phyloP scores from a whole-genome alignment of 2,888 invertebrate genomes.

The Cremastinae sp. region DNA sequence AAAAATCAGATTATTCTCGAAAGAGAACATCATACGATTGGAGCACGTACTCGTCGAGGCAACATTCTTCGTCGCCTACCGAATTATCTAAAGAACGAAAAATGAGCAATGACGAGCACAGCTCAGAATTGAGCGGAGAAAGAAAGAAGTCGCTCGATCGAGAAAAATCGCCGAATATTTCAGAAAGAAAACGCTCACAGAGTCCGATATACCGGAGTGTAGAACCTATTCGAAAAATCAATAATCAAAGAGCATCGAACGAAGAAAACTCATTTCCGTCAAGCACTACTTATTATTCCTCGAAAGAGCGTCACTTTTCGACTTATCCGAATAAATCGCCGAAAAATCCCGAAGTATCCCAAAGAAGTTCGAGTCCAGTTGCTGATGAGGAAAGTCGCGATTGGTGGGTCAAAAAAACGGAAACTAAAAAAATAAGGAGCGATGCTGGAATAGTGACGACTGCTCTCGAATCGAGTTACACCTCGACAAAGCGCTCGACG shows the following conservation, averaged over 20 bases:
- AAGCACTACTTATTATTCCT: conserved; percentile 13
- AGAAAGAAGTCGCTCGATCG: conserved; percentile 3
- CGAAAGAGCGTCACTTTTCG: no score
- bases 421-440: neutral
- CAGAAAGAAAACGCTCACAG: conserved; percentile 29
- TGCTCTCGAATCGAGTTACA: conserved; percentile 22
- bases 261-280: conserved; percentile 23
- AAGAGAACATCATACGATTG: conserved; percentile 37
- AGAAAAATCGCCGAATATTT: conserved; percentile 21
- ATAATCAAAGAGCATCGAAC: neutral
- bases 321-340: conserved; percentile 6
- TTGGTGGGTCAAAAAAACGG: conserved; percentile 13
- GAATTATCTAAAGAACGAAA: conserved; percentile 2
- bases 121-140: no score
- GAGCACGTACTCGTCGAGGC: conserved; percentile 31
- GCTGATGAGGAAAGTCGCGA: no score
- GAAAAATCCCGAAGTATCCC: no score
- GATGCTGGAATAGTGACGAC: conserved; percentile 1
- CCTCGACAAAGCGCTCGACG: conserved; percentile 21
- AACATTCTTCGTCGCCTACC: conserved; percentile 10
- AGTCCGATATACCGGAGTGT: conserved; percentile 24
- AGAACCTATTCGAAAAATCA: conserved; percentile 20
- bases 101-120: no score
- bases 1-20: conserved; percentile 41
- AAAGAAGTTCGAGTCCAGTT: no score